Percentiles rank a stretch among this genome's conserved stretches.
These are phyloP conservation scores for Scolopax mira DNA, from an alignment of 2,113 vertebrate genomes.

Conservation along the genomic window DNA sequence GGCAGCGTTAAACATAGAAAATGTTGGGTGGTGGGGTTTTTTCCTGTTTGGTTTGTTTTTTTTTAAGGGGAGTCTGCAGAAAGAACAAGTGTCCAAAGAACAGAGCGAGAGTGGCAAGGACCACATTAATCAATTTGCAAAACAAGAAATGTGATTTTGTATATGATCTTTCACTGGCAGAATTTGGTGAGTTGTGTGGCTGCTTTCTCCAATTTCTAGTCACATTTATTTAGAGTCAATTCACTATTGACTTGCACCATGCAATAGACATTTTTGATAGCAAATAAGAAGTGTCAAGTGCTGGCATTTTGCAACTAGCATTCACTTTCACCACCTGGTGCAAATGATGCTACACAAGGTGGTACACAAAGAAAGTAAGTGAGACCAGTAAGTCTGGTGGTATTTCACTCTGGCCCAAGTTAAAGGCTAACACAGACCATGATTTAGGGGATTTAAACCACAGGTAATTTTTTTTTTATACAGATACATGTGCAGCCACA, in stretches of 20 bases:
- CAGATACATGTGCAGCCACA: accelerated
- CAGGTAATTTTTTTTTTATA: neutral
- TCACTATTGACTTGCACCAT: neutral
- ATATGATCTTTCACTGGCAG: neutral
- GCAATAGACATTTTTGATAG: neutral
- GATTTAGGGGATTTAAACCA: neutral
- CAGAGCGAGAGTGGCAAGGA: neutral
- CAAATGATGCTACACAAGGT: neutral
- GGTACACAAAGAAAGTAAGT: neutral
- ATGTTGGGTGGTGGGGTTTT: too few species aligned
- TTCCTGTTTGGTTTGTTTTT: neutral
- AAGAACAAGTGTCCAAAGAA: neutral
- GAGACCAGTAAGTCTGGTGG: neutral
- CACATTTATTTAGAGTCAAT: neutral
- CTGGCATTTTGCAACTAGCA: neutral
- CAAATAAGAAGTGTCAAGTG: neutral
- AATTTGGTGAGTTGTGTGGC: neutral
- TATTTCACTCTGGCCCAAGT: neutral
- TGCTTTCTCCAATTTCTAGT: neutral
- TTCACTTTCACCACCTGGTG: neutral
- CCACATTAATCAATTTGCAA: neutral
- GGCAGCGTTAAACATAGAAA: neutral
- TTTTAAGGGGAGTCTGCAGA: neutral
- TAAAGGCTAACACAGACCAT: neutral
- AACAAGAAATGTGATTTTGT: neutral